phyloP scores from a whole-genome alignment of 2,888 invertebrate species.

The Tridacna gigas region DNA sequence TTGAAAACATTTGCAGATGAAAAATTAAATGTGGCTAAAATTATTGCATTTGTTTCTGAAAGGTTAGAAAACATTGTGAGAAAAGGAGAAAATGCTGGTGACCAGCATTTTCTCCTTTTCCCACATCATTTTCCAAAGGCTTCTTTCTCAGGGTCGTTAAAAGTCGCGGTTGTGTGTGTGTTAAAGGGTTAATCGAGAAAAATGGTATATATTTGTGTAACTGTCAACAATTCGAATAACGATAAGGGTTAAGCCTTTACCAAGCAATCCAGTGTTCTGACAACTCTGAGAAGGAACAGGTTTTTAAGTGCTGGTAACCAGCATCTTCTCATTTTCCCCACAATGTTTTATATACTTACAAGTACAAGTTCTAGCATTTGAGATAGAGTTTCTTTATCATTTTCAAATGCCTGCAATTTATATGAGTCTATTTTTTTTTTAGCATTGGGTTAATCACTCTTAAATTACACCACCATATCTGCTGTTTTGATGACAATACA shows the following conservation, averaged over 20 bases:
- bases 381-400: neutral
- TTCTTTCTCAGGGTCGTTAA: neutral
- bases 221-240: neutral
- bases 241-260: neutral
- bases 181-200: neutral
- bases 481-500: neutral
- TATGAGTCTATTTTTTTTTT: too few species aligned
- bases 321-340: neutral
- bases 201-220: neutral
- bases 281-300: neutral
- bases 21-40: too few species aligned
- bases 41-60: too few species aligned
- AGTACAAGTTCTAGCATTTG: neutral
- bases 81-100: conserved; percentile 8
- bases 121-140: neutral
- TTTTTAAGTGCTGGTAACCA: neutral
- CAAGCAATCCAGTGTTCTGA: neutral
- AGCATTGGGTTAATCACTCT: too few species aligned
- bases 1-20: too few species aligned
- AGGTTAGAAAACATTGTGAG: conserved; percentile 5
- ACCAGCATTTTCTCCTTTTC: conserved; percentile 5
- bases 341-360: neutral
- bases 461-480: neutral
- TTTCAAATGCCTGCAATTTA: neutral
- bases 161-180: neutral